Conservation (phyloP, 2,797 vertebrate species). For the Notoglanidium macrostoma region DNA sequence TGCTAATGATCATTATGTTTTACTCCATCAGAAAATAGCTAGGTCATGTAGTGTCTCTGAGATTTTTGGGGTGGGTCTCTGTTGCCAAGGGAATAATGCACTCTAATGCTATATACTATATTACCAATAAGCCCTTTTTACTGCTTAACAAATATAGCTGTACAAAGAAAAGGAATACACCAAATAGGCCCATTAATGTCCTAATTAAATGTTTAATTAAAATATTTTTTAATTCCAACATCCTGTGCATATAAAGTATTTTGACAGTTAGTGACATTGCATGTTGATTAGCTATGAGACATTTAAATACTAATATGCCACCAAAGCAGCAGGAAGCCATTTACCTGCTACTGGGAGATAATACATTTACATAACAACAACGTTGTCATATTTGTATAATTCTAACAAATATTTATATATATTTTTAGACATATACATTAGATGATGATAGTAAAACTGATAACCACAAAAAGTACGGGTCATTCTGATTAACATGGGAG, state of each 20-base stretch:
- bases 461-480: neutral
- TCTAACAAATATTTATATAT: neutral
- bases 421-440: neutral
- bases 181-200: neutral
- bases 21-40: neutral
- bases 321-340: neutral
- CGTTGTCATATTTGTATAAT: neutral
- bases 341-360: neutral
- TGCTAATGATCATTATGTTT: neutral
- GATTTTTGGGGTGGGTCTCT: neutral
- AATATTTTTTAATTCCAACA: neutral
- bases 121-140: neutral
- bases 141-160: neutral
- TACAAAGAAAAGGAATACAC: neutral
- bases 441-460: neutral
- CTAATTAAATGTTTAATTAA: neutral
- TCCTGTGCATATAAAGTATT: constrained; percentile 6
- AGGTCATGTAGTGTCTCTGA: neutral
- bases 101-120: neutral
- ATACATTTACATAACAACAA: neutral
- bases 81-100: neutral
- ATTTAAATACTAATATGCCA: neutral
- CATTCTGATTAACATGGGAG: neutral
- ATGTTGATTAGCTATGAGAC: neutral
- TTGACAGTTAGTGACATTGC: constrained; percentile 12